Evolutionary conservation across 2,888 invertebrate species (phyloP).

Genomic region (Gibbula magus): DNA sequence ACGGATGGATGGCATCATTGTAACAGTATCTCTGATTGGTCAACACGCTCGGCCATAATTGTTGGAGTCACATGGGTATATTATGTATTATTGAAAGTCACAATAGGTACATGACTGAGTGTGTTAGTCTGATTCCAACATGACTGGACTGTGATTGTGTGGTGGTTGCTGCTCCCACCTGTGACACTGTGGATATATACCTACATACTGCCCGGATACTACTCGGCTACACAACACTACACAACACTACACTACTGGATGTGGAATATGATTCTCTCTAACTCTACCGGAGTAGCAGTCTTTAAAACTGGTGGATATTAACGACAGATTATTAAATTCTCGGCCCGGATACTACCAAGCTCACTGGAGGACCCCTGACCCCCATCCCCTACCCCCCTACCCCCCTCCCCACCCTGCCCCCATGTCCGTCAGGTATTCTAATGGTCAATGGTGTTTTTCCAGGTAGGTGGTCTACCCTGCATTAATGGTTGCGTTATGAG

Average conservation of each 20-base stretch:
- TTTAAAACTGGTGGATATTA: neutral
- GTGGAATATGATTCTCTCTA: neutral
- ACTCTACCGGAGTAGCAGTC: neutral
- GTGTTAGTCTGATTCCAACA: constrained; percentile 8
- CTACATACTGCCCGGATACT: no score
- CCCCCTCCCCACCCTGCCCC: neutral
- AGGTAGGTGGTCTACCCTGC: constrained; percentile 47
- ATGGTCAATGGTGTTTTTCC: constrained; percentile 14
- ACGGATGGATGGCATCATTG: constrained; percentile 20
- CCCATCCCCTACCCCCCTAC: no score
- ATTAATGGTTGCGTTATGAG: constrained; percentile 44
- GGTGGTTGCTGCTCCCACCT: neutral
- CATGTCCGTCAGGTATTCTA: neutral
- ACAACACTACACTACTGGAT: no score
- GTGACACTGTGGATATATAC: neutral
- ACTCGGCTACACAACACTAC: no score
- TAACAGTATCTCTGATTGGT: constrained; percentile 29
- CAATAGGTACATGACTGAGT: constrained; percentile 21
- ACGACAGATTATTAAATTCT: neutral
- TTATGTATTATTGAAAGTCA: constrained; percentile 33
- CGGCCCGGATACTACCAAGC: neutral
- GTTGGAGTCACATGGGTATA: constrained; percentile 31
- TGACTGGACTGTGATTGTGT: neutral
- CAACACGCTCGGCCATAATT: constrained; percentile 19
- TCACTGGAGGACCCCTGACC: neutral